Conservation (phyloP, 2,113 vertebrate genomes). For the Pseudorasbora parva region DNA sequence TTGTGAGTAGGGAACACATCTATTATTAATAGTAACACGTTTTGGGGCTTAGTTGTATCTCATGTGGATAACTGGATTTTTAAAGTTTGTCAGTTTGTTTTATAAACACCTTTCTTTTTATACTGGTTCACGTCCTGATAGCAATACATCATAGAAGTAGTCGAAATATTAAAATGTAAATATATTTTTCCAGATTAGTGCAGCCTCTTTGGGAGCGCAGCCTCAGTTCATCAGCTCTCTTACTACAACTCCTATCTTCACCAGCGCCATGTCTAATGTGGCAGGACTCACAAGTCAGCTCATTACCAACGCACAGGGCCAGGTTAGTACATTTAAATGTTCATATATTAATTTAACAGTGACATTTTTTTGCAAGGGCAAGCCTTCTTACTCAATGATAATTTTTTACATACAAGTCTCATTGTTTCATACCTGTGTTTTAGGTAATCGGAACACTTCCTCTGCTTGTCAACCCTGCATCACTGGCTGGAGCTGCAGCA, state of each 20-base stretch:
- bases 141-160: too few relatives aligned
- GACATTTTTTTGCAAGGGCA: not conserved
- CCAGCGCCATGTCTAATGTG: conserved; percentile 85
- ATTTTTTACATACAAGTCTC: not conserved
- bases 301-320: conserved; percentile 93
- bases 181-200: conserved; percentile 78
- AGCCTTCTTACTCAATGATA: not conserved
- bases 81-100: too few relatives aligned
- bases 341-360: not conserved
- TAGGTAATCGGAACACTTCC: conserved; percentile 93
- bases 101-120: too few relatives aligned
- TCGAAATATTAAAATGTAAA: too few relatives aligned
- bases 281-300: conserved; percentile 90
- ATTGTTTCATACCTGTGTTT: not conserved
- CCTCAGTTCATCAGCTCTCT: conserved; percentile 91
- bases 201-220: conserved; percentile 87
- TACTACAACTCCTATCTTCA: conserved; percentile 86
- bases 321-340: conserved; percentile 75
- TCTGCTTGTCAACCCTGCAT: conserved; percentile 84
- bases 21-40: not conserved
- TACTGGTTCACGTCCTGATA: too few relatives aligned
- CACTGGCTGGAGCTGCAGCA: conserved; percentile 68
- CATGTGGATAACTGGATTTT: not conserved
- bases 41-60: not conserved
- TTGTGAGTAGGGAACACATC: conserved; percentile 74